Conservation (phyloP, 2,113 vertebrate species). For the Menidia beryllina region DNA sequence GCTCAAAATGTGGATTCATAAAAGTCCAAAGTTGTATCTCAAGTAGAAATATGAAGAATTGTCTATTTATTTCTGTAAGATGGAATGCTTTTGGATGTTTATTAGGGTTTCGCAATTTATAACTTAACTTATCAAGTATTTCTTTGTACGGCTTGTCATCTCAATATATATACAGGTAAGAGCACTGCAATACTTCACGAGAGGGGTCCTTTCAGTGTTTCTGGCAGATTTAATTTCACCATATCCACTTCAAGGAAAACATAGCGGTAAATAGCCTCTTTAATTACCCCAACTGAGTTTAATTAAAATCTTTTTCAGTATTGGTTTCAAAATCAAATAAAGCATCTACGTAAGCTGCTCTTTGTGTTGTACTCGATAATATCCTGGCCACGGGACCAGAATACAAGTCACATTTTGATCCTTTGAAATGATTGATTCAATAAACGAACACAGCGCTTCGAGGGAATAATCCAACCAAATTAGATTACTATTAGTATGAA, state of each 20-base stretch:
- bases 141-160: not conserved
- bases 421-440: constrained; percentile 55
- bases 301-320: constrained; percentile 38
- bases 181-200: not conserved
- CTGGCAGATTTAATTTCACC: constrained; percentile 49
- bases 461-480: constrained; percentile 50
- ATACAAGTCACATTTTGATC: constrained; percentile 36
- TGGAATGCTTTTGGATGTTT: not conserved
- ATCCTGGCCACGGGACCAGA: constrained; percentile 18
- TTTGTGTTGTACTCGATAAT: constrained; percentile 23
- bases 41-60: too few relatives aligned
- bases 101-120: not conserved
- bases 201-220: constrained; percentile 14
- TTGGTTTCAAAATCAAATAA: constrained; percentile 44
- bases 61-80: not conserved
- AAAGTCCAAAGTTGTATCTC: too few relatives aligned
- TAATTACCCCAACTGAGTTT: constrained; percentile 27
- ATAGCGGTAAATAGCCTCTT: constrained; percentile 39
- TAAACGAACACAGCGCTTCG: constrained; percentile 36
- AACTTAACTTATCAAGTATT: not conserved
- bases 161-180: not conserved
- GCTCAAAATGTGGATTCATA: too few relatives aligned
- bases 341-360: constrained; percentile 8
- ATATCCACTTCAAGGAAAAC: constrained; percentile 45
- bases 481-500: constrained; percentile 60